phyloP scores from a whole-genome alignment of 2,888 invertebrate species.

The Caenorhabditis sp. region DNA sequence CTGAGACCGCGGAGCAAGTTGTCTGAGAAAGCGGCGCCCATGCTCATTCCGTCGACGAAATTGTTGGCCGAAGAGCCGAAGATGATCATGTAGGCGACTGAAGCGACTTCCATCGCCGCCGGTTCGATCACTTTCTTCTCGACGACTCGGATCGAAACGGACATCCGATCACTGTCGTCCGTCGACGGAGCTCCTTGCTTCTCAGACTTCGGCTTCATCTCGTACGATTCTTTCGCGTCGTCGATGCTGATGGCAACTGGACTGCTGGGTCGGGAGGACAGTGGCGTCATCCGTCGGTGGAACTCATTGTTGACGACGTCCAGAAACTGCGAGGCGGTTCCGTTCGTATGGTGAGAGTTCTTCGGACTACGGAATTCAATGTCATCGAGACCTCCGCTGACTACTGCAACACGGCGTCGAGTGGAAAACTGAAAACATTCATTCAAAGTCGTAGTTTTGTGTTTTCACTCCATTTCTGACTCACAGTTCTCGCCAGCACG shows the following conservation, averaged over 20 bases:
- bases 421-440: conserved; percentile 70
- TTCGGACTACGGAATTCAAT: conserved; percentile 64
- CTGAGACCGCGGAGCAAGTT: conserved; percentile 72
- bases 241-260: conserved; percentile 33
- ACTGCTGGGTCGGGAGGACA: conserved; percentile 46
- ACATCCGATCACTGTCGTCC: conserved; percentile 51
- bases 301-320: conserved; percentile 50
- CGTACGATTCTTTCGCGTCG: conserved; percentile 32
- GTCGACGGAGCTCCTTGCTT: not conserved
- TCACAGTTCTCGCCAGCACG: conserved; percentile 72
- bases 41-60: conserved; percentile 78
- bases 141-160: conserved; percentile 67
- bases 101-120: conserved; percentile 70
- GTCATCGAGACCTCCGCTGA: conserved; percentile 69
- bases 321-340: conserved; percentile 42
- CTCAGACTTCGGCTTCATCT: conserved; percentile 33
- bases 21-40: conserved; percentile 77
- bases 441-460: not conserved
- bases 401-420: conserved; percentile 68
- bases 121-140: conserved; percentile 74
- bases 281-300: conserved; percentile 49
- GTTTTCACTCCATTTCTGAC: not conserved
- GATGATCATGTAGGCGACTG: conserved; percentile 77
- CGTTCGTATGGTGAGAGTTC: conserved; percentile 39
- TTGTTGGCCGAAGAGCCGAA: conserved; percentile 77